These are phyloP conservation scores for Corythaeola cristata DNA, from an alignment of 2,113 vertebrate species.

Conservation along the genomic window DNA sequence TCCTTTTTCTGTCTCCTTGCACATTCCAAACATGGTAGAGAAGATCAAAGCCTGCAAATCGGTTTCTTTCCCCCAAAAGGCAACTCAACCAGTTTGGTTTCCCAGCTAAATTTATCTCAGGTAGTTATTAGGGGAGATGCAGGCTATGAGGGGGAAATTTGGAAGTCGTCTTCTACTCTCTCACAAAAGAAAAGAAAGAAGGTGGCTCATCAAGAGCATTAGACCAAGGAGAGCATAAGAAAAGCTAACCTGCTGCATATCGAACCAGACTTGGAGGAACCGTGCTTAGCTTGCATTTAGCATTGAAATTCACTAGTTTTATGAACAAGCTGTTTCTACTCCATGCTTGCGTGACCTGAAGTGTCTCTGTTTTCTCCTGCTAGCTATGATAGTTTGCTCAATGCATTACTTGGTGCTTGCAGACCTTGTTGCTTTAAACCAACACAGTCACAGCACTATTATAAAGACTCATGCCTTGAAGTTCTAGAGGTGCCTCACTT, in stretches of 20 bases:
- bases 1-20: background rate
- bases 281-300: background rate
- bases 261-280: background rate
- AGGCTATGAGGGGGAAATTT: background rate
- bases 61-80: background rate
- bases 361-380: background rate
- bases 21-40: background rate
- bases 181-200: background rate
- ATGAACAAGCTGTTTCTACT: background rate
- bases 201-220: background rate
- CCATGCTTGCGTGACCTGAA: background rate
- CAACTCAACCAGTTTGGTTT: slow-evolving; percentile 21
- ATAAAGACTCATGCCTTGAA: background rate
- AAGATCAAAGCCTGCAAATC: slow-evolving; percentile 29
- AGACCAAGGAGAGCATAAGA: background rate
- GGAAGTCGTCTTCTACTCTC: background rate
- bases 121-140: background rate
- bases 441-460: background rate
- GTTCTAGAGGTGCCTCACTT: background rate
- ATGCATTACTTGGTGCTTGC: background rate
- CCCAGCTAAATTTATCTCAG: background rate
- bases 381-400: background rate
- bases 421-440: background rate
- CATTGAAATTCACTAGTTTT: background rate
- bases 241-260: background rate